phyloP scores from a whole-genome alignment of 2,888 invertebrate species.

The Sinodicranocentrus sp. region DNA sequence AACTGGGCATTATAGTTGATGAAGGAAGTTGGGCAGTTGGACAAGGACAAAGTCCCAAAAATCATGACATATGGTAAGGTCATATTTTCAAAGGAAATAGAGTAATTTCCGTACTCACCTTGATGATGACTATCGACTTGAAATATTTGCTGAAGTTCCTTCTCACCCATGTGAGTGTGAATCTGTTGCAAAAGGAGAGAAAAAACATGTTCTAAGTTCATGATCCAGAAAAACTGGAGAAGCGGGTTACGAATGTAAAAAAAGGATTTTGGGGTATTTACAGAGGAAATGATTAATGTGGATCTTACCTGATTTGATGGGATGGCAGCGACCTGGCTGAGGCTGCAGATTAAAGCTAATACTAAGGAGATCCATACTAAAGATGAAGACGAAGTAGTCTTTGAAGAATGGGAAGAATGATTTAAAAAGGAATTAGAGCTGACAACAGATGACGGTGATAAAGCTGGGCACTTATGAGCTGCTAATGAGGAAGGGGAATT shows the following conservation, averaged over 20 bases:
- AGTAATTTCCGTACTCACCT: slow-evolving; percentile 79
- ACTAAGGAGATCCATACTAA: slow-evolving; percentile 76
- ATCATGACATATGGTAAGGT: slow-evolving; percentile 11
- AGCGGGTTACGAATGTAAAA: neutral
- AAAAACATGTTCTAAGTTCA: too few species aligned
- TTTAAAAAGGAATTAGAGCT: slow-evolving; percentile 39
- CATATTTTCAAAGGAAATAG: neutral
- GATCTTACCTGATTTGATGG: slow-evolving; percentile 76
- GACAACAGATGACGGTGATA: slow-evolving; percentile 38
- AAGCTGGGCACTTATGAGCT: slow-evolving; percentile 26
- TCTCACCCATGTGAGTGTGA: slow-evolving; percentile 92
- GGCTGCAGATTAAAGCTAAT: slow-evolving; percentile 71
- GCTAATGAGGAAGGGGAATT: slow-evolving; percentile 5
- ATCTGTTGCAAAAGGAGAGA: slow-evolving; percentile 83
- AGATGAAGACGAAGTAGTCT: slow-evolving; percentile 69
- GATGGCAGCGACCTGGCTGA: slow-evolving; percentile 74
- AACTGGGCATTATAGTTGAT: too few species aligned
- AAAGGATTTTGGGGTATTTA: neutral
- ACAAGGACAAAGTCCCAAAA: neutral
- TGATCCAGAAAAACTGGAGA: neutral
- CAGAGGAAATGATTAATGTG: neutral
- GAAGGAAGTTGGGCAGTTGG: neutral
- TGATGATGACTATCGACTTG: slow-evolving; percentile 88
- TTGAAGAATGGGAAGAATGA: slow-evolving; percentile 26
- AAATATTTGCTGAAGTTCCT: slow-evolving; percentile 89